These are phyloP conservation scores for Avahi laniger DNA, from an alignment of 2,797 vertebrate genomes.

Conservation along the genomic window DNA sequence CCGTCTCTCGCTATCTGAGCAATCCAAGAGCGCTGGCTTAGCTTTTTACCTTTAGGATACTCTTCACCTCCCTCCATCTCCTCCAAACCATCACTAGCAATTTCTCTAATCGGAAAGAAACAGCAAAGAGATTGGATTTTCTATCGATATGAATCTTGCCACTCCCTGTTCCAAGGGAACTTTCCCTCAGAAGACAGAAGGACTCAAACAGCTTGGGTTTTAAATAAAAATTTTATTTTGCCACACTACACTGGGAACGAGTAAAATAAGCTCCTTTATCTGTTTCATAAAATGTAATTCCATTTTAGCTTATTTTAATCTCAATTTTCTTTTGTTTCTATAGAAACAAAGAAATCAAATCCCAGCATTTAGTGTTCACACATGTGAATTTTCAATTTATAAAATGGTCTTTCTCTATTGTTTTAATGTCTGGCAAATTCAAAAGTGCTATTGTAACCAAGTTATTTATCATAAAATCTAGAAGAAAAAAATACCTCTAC, in stretches of 20 bases:
- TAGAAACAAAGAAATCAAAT: slow-evolving; percentile 76
- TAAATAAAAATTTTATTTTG: slow-evolving; percentile 59
- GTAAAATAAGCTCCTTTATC: slow-evolving; percentile 70
- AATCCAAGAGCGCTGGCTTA: neutral
- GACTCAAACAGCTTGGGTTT: slow-evolving; percentile 39
- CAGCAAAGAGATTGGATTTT: neutral
- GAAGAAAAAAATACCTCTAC: slow-evolving; percentile 56
- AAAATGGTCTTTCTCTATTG: slow-evolving; percentile 68
- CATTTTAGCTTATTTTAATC: slow-evolving; percentile 75
- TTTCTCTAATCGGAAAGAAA: neutral
- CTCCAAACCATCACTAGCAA: neutral
- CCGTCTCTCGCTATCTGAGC: neutral
- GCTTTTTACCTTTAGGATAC: neutral
- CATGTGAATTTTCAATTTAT: slow-evolving; percentile 68
- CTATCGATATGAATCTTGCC: neutral
- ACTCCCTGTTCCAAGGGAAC: neutral
- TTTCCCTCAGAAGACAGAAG: neutral
- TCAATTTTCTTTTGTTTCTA: slow-evolving; percentile 79
- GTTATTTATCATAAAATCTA: slow-evolving; percentile 69
- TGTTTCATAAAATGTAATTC: slow-evolving; percentile 68
- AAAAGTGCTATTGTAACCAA: slow-evolving; percentile 57
- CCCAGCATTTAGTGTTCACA: slow-evolving; percentile 63
- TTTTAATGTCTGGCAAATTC: slow-evolving; percentile 68
- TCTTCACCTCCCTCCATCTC: neutral
- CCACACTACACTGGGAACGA: slow-evolving; percentile 11